phyloP scores from a whole-genome alignment of 2,113 vertebrate species.

The Actinemys pallida region DNA sequence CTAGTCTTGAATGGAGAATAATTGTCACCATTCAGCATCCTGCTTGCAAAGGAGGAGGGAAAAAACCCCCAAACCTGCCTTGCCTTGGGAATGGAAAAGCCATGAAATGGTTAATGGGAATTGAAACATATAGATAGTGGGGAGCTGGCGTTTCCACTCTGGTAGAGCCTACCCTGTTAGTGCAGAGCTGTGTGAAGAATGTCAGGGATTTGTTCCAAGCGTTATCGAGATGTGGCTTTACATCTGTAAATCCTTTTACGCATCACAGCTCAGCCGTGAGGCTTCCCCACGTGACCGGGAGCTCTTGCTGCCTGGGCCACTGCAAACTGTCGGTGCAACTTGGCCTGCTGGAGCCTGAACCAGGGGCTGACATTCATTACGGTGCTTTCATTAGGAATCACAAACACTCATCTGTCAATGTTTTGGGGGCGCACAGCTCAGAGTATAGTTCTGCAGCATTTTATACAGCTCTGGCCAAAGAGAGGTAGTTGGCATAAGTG shows the following conservation, averaged over 20 bases:
- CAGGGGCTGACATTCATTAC: fast-evolving
- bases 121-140: background rate
- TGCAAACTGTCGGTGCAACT: background rate
- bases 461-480: fast-evolving
- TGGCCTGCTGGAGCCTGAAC: background rate
- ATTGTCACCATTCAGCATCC: constrained; percentile 68
- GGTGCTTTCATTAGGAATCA: fast-evolving
- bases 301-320: constrained; percentile 2
- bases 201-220: constrained; percentile 74
- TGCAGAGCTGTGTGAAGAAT: constrained; percentile 76
- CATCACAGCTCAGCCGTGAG: constrained; percentile 74
- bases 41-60: background rate
- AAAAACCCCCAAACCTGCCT: background rate
- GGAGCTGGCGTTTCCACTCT: constrained; percentile 74
- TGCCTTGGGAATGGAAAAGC: background rate
- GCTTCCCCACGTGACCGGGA: constrained; percentile 57
- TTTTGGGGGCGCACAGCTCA: background rate
- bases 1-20: constrained; percentile 75
- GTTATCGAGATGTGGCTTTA: constrained; percentile 73
- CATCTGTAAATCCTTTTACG: constrained; percentile 79
- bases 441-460: fast-evolving
- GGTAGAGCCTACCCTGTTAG: constrained; percentile 70
- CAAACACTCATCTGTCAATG: fast-evolving
- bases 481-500: fast-evolving
- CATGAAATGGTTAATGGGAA: constrained; percentile 56